A percentile compares a stretch with the other conserved stretches of the same genome.
Conservation (phyloP, 2,113 vertebrate species). For the Guaruba guarouba region DNA sequence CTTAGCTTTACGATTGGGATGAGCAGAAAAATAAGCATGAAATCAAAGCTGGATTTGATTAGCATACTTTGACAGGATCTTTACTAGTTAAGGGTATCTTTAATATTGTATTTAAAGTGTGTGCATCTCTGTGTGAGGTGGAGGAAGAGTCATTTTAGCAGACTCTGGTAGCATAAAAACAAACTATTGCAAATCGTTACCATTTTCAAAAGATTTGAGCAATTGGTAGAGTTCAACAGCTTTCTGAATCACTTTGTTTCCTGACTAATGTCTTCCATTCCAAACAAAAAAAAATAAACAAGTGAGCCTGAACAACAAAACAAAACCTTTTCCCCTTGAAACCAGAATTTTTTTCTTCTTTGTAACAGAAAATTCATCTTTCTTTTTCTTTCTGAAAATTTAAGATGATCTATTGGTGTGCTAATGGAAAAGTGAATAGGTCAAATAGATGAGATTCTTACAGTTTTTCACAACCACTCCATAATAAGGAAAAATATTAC, state of each 20-base stretch:
- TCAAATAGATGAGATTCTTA: neutral
- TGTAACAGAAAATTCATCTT: neutral
- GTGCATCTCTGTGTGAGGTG: neutral
- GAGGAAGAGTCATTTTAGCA: neutral
- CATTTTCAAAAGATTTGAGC: neutral
- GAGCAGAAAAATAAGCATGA: constrained; percentile 71
- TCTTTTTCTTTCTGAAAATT: neutral
- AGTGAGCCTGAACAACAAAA: neutral
- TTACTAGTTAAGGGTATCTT: constrained; percentile 5
- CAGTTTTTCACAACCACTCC: neutral
- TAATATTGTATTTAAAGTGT: constrained; percentile 7
- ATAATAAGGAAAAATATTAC: neutral
- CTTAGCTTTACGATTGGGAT: constrained; percentile 70
- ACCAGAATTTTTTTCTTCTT: neutral
- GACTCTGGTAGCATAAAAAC: neutral
- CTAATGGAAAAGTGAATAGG: neutral
- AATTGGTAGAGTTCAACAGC: neutral
- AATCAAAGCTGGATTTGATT: constrained; percentile 72
- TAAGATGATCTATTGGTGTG: neutral
- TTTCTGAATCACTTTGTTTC: neutral
- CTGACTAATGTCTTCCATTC: neutral
- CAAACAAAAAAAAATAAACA: neutral
- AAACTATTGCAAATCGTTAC: neutral
- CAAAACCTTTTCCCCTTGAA: neutral
- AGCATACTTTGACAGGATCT: constrained; percentile 64